These are phyloP conservation scores for Oreochromis grahami DNA, from an alignment of 2,797 vertebrate genomes.

Conservation along the genomic window DNA sequence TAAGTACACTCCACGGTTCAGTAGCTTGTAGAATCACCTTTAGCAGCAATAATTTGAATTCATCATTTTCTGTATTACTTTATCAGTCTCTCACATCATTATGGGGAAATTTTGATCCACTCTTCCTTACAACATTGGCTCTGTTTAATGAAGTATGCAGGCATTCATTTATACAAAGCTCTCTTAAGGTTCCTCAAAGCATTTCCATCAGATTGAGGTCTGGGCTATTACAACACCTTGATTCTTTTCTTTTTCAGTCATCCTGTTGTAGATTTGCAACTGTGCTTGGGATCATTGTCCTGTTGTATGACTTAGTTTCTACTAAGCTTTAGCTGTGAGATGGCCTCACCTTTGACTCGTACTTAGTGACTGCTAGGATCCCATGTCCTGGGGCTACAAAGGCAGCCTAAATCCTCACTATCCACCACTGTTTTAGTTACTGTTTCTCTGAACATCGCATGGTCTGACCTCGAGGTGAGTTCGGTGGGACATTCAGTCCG, in stretches of 20 bases:
- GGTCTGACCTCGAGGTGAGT: background rate
- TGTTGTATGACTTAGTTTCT: background rate
- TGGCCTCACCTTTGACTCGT: background rate
- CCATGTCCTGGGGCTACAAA: background rate
- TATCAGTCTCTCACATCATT: background rate
- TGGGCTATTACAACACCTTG: background rate
- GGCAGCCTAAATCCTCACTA: background rate
- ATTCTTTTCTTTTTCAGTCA: background rate
- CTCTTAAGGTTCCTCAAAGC: background rate
- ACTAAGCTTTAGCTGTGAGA: background rate
- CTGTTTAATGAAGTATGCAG: background rate
- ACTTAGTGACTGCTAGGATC: background rate
- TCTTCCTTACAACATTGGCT: background rate
- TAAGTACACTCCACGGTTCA: background rate
- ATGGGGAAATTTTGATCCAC: background rate
- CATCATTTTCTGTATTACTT: background rate
- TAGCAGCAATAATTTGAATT: background rate
- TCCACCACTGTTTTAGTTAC: background rate
- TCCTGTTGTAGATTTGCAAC: background rate
- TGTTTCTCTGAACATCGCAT: background rate
- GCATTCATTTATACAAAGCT: background rate
- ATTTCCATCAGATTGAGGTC: background rate
- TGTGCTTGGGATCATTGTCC: background rate
- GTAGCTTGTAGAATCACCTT: background rate
- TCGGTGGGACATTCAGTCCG: background rate